These are phyloP conservation scores for Tipula lateralis DNA, from an alignment of 2,888 invertebrate genomes.

Conservation along the genomic window DNA sequence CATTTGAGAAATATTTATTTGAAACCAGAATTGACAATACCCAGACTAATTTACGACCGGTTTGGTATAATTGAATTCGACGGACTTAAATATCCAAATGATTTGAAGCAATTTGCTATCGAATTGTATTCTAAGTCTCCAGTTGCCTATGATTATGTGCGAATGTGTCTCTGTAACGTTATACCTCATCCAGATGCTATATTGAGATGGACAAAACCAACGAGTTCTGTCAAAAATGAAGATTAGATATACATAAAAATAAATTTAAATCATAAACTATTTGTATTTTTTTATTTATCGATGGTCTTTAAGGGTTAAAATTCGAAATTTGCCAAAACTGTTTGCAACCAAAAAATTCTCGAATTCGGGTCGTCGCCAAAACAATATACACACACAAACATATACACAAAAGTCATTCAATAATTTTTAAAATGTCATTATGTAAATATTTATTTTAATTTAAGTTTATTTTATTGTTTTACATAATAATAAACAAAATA, in stretches of 20 bases:
- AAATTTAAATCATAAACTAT: neutral
- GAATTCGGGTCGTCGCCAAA: neutral
- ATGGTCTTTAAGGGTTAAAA: neutral
- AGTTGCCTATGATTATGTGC: neutral
- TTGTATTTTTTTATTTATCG: neutral
- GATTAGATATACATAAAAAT: neutral
- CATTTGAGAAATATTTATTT: neutral
- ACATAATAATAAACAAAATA: neutral
- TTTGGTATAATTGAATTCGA: neutral
- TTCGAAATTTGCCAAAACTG: neutral
- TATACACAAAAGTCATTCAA: neutral
- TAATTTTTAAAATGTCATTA: neutral
- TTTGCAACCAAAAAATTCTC: neutral
- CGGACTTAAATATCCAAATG: neutral
- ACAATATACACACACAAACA: neutral
- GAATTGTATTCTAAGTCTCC: neutral
- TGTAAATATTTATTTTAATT: slow-evolving; percentile 19
- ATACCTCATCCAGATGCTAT: neutral
- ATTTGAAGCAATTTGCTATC: neutral
- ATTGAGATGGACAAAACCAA: neutral
- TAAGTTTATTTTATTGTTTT: neutral
- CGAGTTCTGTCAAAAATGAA: neutral
- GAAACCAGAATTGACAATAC: neutral
- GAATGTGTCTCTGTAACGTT: neutral
- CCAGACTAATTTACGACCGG: neutral